Evolutionary conservation across 2,797 vertebrate species (phyloP), one percentile per base, ranked within the genome.

Genomic region (Phrynocephalus vlangalii): DNA sequence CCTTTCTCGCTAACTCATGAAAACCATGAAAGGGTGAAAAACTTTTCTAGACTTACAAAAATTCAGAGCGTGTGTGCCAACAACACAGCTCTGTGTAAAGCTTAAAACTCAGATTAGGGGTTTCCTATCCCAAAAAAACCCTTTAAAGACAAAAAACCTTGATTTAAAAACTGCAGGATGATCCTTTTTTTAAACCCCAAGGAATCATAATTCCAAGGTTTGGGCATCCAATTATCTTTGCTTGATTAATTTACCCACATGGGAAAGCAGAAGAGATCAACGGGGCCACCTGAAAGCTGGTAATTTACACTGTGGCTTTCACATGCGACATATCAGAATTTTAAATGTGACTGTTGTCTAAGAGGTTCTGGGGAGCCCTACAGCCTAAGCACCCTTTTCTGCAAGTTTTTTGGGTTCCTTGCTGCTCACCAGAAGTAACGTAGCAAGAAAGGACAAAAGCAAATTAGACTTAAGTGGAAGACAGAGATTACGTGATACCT

Each of bases 401-500:
- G 2, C 38, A 81, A 28, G 26, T 6, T 76, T 7, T 11, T 18
- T 38, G 24, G 33, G 7, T 24, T 70, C 71, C 56, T 48, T 2
- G 52, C 24, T 82, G 6, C 63, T 16, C 70, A 26, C 20, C 30
- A 60, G 22, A 26, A 56, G 24, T 0, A 75, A 18, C n/a, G 7
- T 5, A 38, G 24, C 2, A 52, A 76, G 0, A 50, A 50, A 88
- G 56, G 75, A 24, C 26, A 72, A 22, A 10, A 2, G 38, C 6
- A 38, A 15, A 5, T 8, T 68, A 87, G 63, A 1, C 28, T 38
- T 38, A 73, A 5, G 63, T 60, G 44, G 78, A 44, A 6, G 0
- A 18, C 38, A 0, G 5, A 28, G 16, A 95, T 0, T 95, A 99
- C 99, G 94, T 97, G 97, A 94, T 99, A 98, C 78, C 99, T 91